Conservation (phyloP, 2,888 invertebrate species). For the Phaonia tiefii region DNA sequence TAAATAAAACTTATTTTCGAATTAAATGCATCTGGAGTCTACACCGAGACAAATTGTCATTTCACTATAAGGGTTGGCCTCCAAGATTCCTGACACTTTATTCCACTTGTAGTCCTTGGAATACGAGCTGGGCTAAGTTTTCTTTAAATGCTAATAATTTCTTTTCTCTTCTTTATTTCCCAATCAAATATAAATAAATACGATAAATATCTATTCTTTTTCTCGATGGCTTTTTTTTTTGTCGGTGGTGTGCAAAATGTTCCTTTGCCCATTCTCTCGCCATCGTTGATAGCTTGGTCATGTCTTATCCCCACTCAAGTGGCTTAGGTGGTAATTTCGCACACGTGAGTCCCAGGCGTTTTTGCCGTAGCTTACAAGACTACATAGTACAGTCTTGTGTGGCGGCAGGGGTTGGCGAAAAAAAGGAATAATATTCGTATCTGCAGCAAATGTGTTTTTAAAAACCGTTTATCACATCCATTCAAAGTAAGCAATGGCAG, state of each 20-base stretch:
- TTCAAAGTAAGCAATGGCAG: slow-evolving; percentile 50
- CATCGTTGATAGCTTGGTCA: slow-evolving; percentile 1
- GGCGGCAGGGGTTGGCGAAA: background rate
- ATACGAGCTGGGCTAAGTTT: background rate
- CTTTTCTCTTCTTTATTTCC: slow-evolving; percentile 15
- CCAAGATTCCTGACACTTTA: no score
- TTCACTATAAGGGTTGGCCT: no score
- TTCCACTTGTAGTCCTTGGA: no score
- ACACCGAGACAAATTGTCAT: no score
- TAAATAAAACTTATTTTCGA: slow-evolving; percentile 10
- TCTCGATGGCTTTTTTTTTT: no score
- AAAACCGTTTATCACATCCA: slow-evolving; percentile 70
- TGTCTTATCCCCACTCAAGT: slow-evolving; percentile 14
- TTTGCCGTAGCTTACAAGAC: slow-evolving; percentile 15
- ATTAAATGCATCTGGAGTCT: background rate
- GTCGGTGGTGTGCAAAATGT: slow-evolving; percentile 22
- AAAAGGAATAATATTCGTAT: slow-evolving; percentile 26
- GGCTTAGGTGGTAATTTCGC: slow-evolving; percentile 52
- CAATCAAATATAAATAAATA: slow-evolving; percentile 60
- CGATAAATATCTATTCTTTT: slow-evolving; percentile 42
- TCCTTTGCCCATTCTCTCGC: background rate
- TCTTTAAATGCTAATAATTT: slow-evolving; percentile 14
- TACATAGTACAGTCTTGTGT: slow-evolving; percentile 16
- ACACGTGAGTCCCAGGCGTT: slow-evolving; percentile 55
- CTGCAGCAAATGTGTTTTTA: slow-evolving; percentile 69